Evolutionary conservation across 2,888 invertebrate species (phyloP), one percentile per base, ranked within the genome.

Genomic region (Ochropacha duplaris): DNA sequence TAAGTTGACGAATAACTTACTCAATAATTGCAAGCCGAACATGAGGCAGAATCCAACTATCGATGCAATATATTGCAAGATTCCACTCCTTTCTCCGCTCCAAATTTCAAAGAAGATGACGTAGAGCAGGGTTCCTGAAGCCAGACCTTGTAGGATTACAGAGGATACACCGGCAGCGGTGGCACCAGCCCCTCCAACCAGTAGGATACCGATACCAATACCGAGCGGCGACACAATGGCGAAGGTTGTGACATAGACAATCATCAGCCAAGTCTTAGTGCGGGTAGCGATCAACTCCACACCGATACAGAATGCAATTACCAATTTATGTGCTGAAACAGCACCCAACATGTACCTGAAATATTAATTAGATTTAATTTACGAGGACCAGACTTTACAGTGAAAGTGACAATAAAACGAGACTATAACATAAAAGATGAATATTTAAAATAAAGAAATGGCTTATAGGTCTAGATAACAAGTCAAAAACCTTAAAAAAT

Each of bases 31-130:
- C 36, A 96, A 79, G 65, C 95, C 95, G 68, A 96, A 95, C 96
- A 97, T 97, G 9, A 96, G 67, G 28, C 91, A 77, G 81, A 96
- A 97, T 57, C 97, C 97, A 24, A 94, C 61, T 5, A 96, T 71
- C 31, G 96, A 94, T 1, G 96, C 94, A 0, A 94, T 57, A 79
- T 94, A 96, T 65, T 96, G 95, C 26, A 94, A 75, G 22, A 97
- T 86, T 6, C 96, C 96, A 14, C 88, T 80, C 61, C 92, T 81
- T 58, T 93, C 90, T 52, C 86, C 85, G 68, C 90, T 93, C 74
- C 99, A 94, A 57, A 99, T 97, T 90, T 99, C 99, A 86, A 99
- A 98, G 92, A 98, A 98, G n/a, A 98, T 98, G 16, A 99, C 98
- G 89, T 98, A 99, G 4, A 99, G 90, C 50, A 99, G 94, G 0